Conservation (phyloP, 2,888 invertebrate species). For the Melanophora roralis region DNA sequence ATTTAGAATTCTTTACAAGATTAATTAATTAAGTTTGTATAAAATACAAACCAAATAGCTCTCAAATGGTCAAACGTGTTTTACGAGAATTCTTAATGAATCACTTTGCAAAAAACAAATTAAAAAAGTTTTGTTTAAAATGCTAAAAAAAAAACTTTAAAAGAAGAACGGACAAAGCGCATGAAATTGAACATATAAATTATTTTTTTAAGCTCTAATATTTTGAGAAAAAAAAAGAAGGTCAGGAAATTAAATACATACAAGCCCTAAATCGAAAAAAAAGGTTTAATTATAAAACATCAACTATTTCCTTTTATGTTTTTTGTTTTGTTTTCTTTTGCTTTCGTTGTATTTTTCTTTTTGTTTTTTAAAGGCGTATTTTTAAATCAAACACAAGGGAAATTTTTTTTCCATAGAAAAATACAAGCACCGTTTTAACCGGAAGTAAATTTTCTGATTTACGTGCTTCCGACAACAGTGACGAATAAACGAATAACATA, state of each 20-base stretch:
- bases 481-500: slow-evolving; percentile 40
- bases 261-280: slow-evolving; percentile 22
- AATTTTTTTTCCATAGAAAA: slow-evolving; percentile 7
- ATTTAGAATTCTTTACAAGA: no score
- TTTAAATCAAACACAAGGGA: slow-evolving; percentile 19
- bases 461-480: slow-evolving; percentile 60
- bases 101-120: background rate
- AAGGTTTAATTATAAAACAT: slow-evolving; percentile 60
- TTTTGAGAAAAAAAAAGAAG: slow-evolving; percentile 17
- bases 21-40: no score
- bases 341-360: background rate
- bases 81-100: background rate
- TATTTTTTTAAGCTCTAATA: slow-evolving; percentile 1
- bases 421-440: slow-evolving; percentile 61
- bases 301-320: slow-evolving; percentile 57
- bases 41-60: no score
- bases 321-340: background rate
- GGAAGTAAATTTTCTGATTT: slow-evolving; percentile 64
- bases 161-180: background rate
- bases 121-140: background rate
- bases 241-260: slow-evolving; percentile 47
- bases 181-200: slow-evolving; percentile 7
- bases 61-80: background rate
- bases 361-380: slow-evolving; percentile 16
- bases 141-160: background rate